Conservation (phyloP, 2,113 vertebrate species). For the Cyprinodon tularosa region DNA sequence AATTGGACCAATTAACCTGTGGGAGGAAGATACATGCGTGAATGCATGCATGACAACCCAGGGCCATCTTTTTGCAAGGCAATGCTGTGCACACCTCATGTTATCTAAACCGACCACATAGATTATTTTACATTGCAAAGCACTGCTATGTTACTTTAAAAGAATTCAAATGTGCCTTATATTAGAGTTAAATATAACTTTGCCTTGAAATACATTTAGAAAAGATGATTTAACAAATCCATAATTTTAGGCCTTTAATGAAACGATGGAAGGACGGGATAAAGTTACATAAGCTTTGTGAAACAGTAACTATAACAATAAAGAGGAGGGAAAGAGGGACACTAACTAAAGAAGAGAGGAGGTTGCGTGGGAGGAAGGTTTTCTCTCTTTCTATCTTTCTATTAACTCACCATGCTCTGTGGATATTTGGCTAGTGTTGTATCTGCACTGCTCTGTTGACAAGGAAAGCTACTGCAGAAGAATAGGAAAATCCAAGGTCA, state of each 20-base stretch:
- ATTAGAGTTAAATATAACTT: not conserved
- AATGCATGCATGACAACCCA: too few species aligned
- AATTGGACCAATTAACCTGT: too few species aligned
- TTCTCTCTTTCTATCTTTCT: slow-evolving; percentile 30
- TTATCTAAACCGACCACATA: too few species aligned
- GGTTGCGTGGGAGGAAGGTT: slow-evolving; percentile 54
- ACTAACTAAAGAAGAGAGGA: slow-evolving; percentile 32
- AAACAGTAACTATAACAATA: slow-evolving; percentile 18
- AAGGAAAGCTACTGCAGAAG: slow-evolving; percentile 52
- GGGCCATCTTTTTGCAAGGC: too few species aligned
- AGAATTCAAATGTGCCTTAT: too few species aligned
- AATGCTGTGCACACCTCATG: too few species aligned
- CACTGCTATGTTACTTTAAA: not conserved
- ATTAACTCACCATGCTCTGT: slow-evolving; percentile 18
- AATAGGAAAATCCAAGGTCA: slow-evolving; percentile 80
- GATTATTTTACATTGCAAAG: not conserved
- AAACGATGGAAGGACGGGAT: slow-evolving; percentile 9
- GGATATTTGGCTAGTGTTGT: slow-evolving; percentile 17
- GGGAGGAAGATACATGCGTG: too few species aligned
- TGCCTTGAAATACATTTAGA: not conserved
- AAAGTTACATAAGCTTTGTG: slow-evolving; percentile 22
- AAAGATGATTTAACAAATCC: not conserved
- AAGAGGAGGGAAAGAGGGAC: slow-evolving; percentile 28
- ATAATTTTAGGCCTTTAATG: not conserved
- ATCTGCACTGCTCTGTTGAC: slow-evolving; percentile 43